These are phyloP conservation scores for Callyntrura sp. DNA, from an alignment of 2,888 invertebrate species.

Conservation along the genomic window DNA sequence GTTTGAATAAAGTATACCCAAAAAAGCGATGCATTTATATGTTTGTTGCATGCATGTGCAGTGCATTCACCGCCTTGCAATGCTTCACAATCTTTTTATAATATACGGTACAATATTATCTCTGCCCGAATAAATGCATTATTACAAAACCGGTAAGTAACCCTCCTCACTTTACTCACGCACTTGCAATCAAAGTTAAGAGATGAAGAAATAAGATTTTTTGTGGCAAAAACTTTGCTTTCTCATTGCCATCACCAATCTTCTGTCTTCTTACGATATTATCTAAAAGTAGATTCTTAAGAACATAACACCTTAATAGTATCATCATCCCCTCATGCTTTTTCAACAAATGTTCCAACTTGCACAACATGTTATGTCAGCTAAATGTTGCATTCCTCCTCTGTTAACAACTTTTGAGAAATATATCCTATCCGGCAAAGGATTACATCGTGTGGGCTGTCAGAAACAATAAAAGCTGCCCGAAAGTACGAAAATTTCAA, in stretches of 20 bases:
- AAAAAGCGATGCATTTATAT: too few species aligned
- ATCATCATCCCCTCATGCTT: constrained; percentile 34
- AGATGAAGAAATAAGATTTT: constrained; percentile 39
- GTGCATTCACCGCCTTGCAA: constrained; percentile 13
- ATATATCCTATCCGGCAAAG: constrained; percentile 63
- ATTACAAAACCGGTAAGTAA: neutral
- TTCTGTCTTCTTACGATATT: constrained; percentile 52
- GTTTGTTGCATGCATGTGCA: constrained; percentile 29
- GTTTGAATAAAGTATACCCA: neutral
- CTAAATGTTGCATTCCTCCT: too few species aligned
- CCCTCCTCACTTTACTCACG: constrained; percentile 8
- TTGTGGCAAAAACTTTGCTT: constrained; percentile 24
- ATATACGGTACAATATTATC: neutral
- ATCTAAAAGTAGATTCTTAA: constrained; percentile 16
- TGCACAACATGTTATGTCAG: too few species aligned
- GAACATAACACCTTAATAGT: constrained; percentile 59
- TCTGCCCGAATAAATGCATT: neutral
- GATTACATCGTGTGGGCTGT: constrained; percentile 63
- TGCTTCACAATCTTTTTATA: neutral
- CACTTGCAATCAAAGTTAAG: constrained; percentile 55
- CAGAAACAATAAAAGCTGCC: constrained; percentile 66
- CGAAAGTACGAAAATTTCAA: neutral
- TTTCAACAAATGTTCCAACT: too few species aligned
- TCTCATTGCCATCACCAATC: constrained; percentile 31
- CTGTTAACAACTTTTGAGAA: constrained; percentile 4